Evolutionary conservation across 92 coral and sea anemone genomes (phyloP).

Genomic region (Zoanthus gigantus): DNA sequence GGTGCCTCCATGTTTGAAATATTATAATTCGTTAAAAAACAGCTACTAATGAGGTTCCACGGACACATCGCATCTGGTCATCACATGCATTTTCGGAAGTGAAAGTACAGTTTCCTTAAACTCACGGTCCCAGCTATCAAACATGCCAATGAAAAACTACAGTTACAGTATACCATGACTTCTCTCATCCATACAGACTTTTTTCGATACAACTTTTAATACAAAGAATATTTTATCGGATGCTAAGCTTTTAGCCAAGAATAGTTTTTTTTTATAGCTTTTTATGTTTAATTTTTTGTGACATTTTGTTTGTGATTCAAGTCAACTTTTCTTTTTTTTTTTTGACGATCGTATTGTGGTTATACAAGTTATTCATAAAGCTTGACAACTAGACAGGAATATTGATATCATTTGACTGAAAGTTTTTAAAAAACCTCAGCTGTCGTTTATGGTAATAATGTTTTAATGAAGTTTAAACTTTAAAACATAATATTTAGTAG

Average conservation of each 20-base stretch:
- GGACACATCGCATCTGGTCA: background rate
- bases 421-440: slow-evolving; percentile 6
- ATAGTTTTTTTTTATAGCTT: background rate
- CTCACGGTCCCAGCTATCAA: background rate
- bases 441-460: slow-evolving; percentile 29
- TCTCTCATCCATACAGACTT: background rate
- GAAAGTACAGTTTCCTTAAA: background rate
- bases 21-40: background rate
- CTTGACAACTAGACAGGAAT: background rate
- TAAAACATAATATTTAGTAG: background rate
- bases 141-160: background rate
- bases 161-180: background rate
- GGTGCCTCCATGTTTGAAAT: background rate
- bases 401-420: background rate
- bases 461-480: slow-evolving; percentile 28
- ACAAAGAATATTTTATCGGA: background rate
- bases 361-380: background rate
- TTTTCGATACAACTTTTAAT: background rate
- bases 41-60: background rate
- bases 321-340: no score
- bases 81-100: background rate
- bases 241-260: background rate
- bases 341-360: no score
- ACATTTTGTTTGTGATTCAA: no score
- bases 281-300: no score